Conservation (phyloP, 1,140 invertebrate genomes). For the Trichomalopsis sarcophagae region DNA sequence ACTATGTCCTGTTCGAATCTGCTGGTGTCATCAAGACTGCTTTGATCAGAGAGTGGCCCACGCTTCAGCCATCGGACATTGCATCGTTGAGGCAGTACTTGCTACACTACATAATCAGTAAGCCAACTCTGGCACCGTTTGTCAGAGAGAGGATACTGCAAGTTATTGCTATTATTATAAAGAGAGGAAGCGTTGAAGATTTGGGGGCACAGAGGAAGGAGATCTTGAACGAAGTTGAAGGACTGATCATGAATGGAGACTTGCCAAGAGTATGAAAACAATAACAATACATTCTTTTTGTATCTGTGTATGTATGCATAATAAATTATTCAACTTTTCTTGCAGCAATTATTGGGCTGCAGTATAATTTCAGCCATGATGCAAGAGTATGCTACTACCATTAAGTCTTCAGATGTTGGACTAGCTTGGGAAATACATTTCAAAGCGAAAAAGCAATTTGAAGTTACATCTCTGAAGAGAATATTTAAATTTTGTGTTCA, state of each 20-base stretch:
- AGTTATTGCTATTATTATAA: conserved; percentile 91
- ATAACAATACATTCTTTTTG: neutral
- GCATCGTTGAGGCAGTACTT: conserved; percentile 86
- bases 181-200: conserved; percentile 85
- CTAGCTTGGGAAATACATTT: conserved; percentile 91
- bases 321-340: conserved; percentile 56
- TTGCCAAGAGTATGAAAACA: conserved; percentile 72
- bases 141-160: conserved; percentile 83
- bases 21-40: conserved; percentile 89
- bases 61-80: conserved; percentile 81
- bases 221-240: conserved; percentile 85
- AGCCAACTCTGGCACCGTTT: conserved; percentile 77
- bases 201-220: conserved; percentile 80
- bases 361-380: conserved; percentile 87
- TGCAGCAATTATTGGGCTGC: conserved; percentile 84
- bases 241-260: conserved; percentile 81
- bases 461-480: conserved; percentile 84
- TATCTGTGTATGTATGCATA: neutral
- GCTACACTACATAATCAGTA: conserved; percentile 84
- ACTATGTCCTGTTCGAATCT: conserved; percentile 92
- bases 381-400: conserved; percentile 91
- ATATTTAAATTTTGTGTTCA: conserved; percentile 84
- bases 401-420: conserved; percentile 89
- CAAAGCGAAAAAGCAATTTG: conserved; percentile 89
- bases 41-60: conserved; percentile 88